Evolutionary conservation across 2,797 vertebrate species (phyloP).

Genomic region (Todus mexicanus): DNA sequence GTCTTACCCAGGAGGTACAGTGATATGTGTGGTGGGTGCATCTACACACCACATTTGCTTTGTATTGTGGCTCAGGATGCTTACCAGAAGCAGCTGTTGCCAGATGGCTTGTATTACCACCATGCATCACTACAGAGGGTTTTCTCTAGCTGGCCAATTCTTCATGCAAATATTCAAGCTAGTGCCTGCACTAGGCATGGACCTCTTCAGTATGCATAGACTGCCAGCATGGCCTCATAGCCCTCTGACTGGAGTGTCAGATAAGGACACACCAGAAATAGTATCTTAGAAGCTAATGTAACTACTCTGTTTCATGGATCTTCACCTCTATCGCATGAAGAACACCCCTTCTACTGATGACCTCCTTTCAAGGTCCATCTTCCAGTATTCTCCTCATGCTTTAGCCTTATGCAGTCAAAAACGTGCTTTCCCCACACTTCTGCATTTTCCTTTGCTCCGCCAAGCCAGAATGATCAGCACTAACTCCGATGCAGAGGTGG

Average conservation of each 20-base stretch:
- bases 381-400: neutral
- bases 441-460: neutral
- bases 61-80: neutral
- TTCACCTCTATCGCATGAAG: neutral
- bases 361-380: neutral
- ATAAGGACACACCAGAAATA: neutral
- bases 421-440: neutral
- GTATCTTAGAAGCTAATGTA: neutral
- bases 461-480: neutral
- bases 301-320: neutral
- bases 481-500: fast-evolving
- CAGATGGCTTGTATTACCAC: neutral
- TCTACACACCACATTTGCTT: neutral
- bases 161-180: neutral
- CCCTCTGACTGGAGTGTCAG: neutral
- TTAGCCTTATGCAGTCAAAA: neutral
- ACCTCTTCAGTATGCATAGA: neutral
- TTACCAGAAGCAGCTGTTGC: neutral
- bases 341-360: neutral
- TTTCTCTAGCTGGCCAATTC: neutral
- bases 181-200: fast-evolving
- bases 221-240: neutral
- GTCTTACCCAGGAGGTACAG: neutral
- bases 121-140: neutral
- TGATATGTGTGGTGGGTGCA: fast-evolving